A percentile compares a stretch with the other conserved stretches of the same genome.
Conservation (phyloP, 2,888 invertebrate genomes). For the Ophioninae sp. region DNA sequence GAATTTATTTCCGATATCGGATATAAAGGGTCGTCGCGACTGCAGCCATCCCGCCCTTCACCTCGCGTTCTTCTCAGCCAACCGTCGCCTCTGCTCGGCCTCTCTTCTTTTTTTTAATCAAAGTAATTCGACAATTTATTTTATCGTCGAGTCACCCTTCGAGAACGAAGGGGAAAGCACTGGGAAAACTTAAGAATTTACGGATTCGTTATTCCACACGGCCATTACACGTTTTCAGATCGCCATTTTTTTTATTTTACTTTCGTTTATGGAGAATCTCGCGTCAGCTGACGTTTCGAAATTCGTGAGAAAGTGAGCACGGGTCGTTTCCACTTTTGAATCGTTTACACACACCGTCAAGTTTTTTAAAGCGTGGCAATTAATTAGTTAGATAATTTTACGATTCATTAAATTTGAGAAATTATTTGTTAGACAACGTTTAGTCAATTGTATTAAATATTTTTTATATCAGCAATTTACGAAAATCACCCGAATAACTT, state of each 20-base stretch:
- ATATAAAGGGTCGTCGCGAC: conserved; percentile 53
- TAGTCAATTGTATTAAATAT: not conserved
- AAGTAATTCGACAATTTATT: conserved; percentile 75
- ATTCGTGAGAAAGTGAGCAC: not conserved
- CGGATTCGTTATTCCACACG: conserved; percentile 64
- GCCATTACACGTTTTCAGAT: conserved; percentile 62
- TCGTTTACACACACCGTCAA: not conserved
- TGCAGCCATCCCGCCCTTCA: conserved; percentile 15
- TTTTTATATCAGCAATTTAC: not conserved
- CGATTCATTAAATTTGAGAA: not conserved
- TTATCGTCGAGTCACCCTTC: conserved; percentile 67
- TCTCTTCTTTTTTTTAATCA: conserved; percentile 72
- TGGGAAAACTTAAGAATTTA: conserved; percentile 73
- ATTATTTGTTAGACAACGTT: not conserved
- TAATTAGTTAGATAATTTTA: not conserved
- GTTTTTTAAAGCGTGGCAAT: not conserved
- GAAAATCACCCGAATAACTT: not conserved
- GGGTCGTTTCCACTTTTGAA: not conserved
- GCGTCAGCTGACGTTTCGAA: conserved; percentile 14
- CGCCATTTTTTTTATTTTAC: conserved; percentile 8
- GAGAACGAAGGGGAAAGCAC: conserved; percentile 57
- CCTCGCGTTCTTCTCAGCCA: conserved; percentile 15
- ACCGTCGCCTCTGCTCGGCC: conserved; percentile 63
- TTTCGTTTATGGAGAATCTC: not conserved
- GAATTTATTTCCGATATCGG: conserved; percentile 66